phyloP scores from a whole-genome alignment of 2,113 vertebrate species.

The Dryoscopus gambensis region DNA sequence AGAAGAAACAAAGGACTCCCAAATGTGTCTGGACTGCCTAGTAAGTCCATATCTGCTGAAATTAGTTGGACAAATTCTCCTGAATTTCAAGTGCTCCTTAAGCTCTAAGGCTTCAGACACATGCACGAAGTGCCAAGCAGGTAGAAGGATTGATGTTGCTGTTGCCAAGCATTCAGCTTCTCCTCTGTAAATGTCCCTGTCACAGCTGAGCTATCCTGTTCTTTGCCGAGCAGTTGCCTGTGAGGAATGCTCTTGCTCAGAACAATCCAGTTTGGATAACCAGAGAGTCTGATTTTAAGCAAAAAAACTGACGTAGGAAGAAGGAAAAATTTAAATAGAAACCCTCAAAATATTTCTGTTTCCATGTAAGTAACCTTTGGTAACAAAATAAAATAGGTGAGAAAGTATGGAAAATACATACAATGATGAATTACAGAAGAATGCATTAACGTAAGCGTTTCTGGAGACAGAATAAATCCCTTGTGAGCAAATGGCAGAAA shows the following conservation, averaged over 20 bases:
- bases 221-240: neutral
- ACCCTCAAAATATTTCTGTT: slow-evolving; percentile 48
- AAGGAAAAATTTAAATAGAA: slow-evolving; percentile 22
- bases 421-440: slow-evolving; percentile 5
- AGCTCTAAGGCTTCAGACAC: neutral
- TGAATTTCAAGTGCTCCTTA: neutral
- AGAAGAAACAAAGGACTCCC: neutral
- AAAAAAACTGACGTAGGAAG: neutral
- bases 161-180: neutral
- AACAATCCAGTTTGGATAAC: neutral
- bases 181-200: neutral
- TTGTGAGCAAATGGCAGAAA: neutral
- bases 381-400: slow-evolving; percentile 43
- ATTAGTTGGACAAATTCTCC: neutral
- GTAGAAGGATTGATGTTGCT: neutral
- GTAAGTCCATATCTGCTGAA: neutral
- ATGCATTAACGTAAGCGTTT: neutral
- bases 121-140: neutral
- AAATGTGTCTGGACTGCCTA: neutral
- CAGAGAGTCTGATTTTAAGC: neutral
- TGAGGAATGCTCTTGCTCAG: neutral
- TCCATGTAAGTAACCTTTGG: slow-evolving; percentile 17
- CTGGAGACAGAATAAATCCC: neutral
- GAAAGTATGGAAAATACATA: slow-evolving; percentile 31
- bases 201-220: neutral